phyloP scores from a whole-genome alignment of 2,888 invertebrate genomes.

The Mesochorus sp. region DNA sequence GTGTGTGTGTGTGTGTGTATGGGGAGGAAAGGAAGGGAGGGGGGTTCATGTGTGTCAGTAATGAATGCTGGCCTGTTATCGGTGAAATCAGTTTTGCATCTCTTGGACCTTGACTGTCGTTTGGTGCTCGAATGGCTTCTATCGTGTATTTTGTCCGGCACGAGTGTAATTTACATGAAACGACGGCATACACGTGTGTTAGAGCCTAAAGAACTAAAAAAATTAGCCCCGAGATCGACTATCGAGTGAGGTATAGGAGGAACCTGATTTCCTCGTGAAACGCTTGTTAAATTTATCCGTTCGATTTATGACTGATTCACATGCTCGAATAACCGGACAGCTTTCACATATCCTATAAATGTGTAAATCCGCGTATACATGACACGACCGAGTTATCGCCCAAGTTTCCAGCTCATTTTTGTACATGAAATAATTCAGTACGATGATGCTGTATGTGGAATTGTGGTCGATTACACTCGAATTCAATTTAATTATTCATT shows the following conservation, averaged over 20 bases:
- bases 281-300: constrained; percentile 55
- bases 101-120: constrained; percentile 20
- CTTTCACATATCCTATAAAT: background rate
- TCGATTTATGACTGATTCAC: constrained; percentile 48
- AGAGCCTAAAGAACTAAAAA: background rate
- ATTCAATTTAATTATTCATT: no score
- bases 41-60: constrained; percentile 20
- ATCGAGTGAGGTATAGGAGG: background rate
- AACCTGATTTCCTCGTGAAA: background rate
- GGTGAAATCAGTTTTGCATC: constrained; percentile 41
- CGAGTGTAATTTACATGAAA: constrained; percentile 44
- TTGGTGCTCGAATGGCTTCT: background rate
- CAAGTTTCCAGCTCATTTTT: no score
- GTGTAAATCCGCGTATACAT: background rate
- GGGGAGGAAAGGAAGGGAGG: no score
- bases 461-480: no score
- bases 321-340: constrained; percentile 10
- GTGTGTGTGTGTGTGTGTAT: no score
- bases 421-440: no score
- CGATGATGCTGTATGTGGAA: no score
- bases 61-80: constrained; percentile 41
- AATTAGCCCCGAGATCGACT: background rate
- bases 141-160: constrained; percentile 21
- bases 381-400: background rate
- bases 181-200: background rate